These are phyloP conservation scores for Atrina japonica DNA, from an alignment of 2,888 invertebrate genomes.

Conservation along the genomic window DNA sequence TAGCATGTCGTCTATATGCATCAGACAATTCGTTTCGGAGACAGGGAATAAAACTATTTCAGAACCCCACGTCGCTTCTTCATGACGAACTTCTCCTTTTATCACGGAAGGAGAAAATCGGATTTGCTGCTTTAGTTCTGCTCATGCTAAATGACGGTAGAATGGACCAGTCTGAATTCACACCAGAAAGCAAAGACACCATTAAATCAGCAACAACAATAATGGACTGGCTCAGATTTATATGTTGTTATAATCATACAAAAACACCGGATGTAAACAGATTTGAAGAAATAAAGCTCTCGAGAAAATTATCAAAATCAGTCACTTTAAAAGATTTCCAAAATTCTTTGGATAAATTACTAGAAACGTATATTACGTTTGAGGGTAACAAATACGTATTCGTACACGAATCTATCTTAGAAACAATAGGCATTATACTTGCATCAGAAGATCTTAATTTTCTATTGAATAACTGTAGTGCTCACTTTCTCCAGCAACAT, in stretches of 20 bases:
- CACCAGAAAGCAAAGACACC: not conserved
- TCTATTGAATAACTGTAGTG: constrained; percentile 12
- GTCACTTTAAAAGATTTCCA: constrained; percentile 4
- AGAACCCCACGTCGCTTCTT: constrained; percentile 7
- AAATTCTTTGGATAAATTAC: constrained; percentile 1
- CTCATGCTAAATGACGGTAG: constrained; percentile 13
- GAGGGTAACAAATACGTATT: constrained; percentile 2
- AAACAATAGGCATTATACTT: constrained; percentile 19
- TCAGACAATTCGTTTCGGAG: constrained; percentile 17
- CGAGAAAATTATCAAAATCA: constrained; percentile 10
- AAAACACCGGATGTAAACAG: not conserved
- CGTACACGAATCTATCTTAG: constrained; percentile 19
- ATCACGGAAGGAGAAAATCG: constrained; percentile 11
- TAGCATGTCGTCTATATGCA: constrained; percentile 20
- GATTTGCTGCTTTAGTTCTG: constrained; percentile 14
- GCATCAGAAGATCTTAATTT: constrained; percentile 13
- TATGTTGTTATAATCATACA: not conserved
- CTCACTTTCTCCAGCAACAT: constrained; percentile 16
- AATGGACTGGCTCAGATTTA: not conserved
- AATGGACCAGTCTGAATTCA: not conserved
- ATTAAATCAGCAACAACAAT: not conserved
- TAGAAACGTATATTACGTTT: constrained; percentile 4
- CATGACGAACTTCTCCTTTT: constrained; percentile 12
- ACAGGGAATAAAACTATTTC: constrained; percentile 11
- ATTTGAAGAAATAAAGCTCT: constrained; percentile 14